phyloP scores from a whole-genome alignment of 2,797 vertebrate species.

The Myripristis murdjan region DNA sequence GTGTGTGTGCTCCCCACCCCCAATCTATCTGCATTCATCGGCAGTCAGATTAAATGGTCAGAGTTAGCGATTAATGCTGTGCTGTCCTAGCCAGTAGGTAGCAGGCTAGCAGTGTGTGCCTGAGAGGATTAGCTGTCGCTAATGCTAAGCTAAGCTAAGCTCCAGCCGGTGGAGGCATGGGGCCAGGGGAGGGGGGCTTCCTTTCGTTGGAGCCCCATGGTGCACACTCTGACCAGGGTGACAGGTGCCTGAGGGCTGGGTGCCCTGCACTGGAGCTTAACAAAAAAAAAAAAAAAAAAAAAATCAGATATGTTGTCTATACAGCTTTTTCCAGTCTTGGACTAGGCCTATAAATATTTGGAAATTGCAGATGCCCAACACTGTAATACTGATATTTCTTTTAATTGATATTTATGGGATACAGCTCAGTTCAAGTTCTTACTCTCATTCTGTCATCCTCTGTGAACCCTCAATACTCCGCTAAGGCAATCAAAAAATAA shows the following conservation, averaged over 20 bases:
- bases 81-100: constrained; percentile 65
- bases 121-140: constrained; percentile 88
- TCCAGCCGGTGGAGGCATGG: constrained; percentile 54
- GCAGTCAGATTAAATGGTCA: constrained; percentile 83
- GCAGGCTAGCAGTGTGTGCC: constrained; percentile 63
- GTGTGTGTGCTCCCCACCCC: constrained; percentile 60
- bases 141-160: constrained; percentile 84
- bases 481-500: no score
- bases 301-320: neutral
- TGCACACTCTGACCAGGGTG: constrained; percentile 26
- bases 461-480: no score
- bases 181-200: constrained; percentile 41
- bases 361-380: no score
- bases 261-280: constrained; percentile 4
- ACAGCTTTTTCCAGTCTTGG: neutral
- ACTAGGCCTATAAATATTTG: no score
- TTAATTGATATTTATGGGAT: no score
- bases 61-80: constrained; percentile 78
- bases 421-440: no score
- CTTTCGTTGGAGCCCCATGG: constrained; percentile 37
- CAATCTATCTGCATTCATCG: constrained; percentile 73
- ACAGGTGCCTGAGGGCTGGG: constrained; percentile 19
- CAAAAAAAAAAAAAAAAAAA: no score
- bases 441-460: no score
- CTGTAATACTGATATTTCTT: no score